Base-by-base conservation (phyloP, 1,140 invertebrate species). In the Batillaria attramentaria region DNA sequence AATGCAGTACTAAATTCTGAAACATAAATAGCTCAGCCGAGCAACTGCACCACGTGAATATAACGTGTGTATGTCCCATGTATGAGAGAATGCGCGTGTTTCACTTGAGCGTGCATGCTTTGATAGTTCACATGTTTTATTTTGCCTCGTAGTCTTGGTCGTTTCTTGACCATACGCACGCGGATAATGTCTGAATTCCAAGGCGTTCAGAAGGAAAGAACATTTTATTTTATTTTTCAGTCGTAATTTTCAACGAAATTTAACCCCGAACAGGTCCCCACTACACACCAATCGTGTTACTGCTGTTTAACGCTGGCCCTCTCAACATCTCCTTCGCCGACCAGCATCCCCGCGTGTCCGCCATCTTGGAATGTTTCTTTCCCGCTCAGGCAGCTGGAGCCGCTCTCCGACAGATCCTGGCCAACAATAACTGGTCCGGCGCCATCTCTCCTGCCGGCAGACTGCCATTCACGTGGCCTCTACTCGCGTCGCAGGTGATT, bases 351-450 rank as follows among this genome's bases (percentile, higher is more conserved):
- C 28, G 60, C 2, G 83, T 90, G 0, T 28, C 41, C 18, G 86
- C 86, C 57, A 89, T 90, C n/a, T 42, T 90, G 5, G 79, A 87
- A 37, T 88, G 86, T 72, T 88, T 88, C 69, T 89, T 86, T 62
- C 87, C 88, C 20, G 88, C 83, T 16, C 88, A 90, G 77, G 78
- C 83, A 0, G 84, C 87, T 24, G 89, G 89, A 16, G 82, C 83
- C 24, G 89, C 88, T 42, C 46, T 90, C 0, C 66, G 62, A 31
- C 77, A 70, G 31, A 76, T 87, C 10, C 62, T 90, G 8, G 76
- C 78, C 3, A 81, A 77, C 24, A 79, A 81, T 24, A 83, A 79
- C 20, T 46, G 65, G 0, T 54, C 77, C 66, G 57, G 75, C 24
- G 85, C 82, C 66, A n/a, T n/a, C n/a, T 8, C 10, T 6, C 87